phyloP scores from a whole-genome alignment of 2,113 vertebrate genomes.

The Calypte anna region DNA sequence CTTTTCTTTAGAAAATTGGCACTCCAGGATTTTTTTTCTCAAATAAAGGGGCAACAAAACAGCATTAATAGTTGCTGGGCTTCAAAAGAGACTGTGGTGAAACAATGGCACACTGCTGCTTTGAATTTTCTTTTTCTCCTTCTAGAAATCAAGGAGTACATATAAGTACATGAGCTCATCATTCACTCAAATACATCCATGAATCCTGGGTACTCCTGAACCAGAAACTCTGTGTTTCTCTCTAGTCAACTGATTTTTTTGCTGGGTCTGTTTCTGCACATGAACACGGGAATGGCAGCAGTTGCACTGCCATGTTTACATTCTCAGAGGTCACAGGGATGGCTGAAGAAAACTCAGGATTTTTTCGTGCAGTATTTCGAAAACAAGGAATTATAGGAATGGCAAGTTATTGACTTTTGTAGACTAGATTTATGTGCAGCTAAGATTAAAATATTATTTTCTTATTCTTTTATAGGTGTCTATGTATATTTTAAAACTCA shows the following conservation, averaged over 20 bases:
- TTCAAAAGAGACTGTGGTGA: not conserved
- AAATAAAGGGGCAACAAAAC: not conserved
- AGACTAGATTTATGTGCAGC: not conserved
- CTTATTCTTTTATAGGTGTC: not conserved
- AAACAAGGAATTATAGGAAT: not conserved
- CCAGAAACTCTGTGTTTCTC: not conserved
- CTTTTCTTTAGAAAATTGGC: not conserved
- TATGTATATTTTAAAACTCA: not conserved
- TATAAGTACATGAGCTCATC: not conserved
- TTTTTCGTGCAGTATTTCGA: not conserved
- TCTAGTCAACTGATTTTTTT: not conserved
- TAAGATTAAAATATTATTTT: not conserved
- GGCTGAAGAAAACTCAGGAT: not conserved
- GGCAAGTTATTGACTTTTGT: not conserved
- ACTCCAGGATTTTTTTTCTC: not conserved
- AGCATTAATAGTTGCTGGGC: not conserved
- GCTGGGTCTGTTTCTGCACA: not conserved
- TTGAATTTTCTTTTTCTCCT: fast-evolving
- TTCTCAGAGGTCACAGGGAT: not conserved
- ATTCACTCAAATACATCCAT: not conserved
- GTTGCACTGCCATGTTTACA: not conserved
- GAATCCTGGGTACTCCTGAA: not conserved
- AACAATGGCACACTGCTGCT: not conserved
- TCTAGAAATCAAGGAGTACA: not conserved
- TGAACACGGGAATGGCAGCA: not conserved